Evolutionary conservation across 64 coral and sea anemone genomes (phyloP).

Genomic region (Platygyra sinensis): DNA sequence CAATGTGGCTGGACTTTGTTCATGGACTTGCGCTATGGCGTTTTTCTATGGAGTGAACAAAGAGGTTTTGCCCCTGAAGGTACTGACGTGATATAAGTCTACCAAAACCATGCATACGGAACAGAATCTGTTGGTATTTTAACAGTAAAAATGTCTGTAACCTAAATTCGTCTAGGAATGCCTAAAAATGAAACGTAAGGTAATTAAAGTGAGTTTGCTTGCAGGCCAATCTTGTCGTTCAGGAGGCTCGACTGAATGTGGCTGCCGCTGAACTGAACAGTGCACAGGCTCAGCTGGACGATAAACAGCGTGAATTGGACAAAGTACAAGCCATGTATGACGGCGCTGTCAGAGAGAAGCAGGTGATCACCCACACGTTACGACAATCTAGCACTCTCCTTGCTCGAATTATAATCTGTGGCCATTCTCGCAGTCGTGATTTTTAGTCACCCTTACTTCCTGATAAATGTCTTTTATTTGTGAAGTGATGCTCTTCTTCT

Average conservation of each 20-base stretch:
- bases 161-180: too few species aligned
- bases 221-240: constrained; percentile 88
- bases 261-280: constrained; percentile 88
- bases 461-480: too few species aligned
- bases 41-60: constrained; percentile 98
- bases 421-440: too few species aligned
- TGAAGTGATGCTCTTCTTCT: too few species aligned
- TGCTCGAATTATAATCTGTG: too few species aligned
- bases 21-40: constrained; percentile 97
- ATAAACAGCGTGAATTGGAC: constrained; percentile 90
- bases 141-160: neutral
- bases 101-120: neutral
- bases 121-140: neutral
- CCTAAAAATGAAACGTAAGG: too few species aligned
- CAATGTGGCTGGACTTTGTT: constrained; percentile 95
- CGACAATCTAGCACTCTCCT: too few species aligned
- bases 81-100: neutral
- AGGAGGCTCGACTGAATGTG: constrained; percentile 86
- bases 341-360: constrained; percentile 88
- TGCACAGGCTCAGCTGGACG: constrained; percentile 90
- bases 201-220: neutral
- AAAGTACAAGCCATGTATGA: constrained; percentile 94
- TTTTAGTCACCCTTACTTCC: too few species aligned
- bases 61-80: constrained; percentile 96
- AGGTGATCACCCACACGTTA: constrained; percentile 28